Conservation (phyloP, 2,113 vertebrate genomes). For the Nothobranchius kuhntae region DNA sequence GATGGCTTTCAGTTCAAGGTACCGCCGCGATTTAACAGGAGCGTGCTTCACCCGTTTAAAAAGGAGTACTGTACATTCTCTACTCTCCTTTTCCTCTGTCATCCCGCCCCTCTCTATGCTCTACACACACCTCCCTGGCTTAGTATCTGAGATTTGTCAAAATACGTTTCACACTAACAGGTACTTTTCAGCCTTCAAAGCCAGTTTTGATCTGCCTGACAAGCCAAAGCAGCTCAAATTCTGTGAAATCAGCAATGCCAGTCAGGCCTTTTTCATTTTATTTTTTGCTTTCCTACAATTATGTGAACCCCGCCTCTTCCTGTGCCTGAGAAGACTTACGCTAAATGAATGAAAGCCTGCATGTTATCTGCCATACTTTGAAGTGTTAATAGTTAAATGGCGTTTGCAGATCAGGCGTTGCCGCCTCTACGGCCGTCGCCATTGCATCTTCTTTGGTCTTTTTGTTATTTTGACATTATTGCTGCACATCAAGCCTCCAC, state of each 20-base stretch:
- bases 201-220: conserved; percentile 79
- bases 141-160: conserved; percentile 84
- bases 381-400: conserved; percentile 80
- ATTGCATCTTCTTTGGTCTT: conserved; percentile 52
- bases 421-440: conserved; percentile 46
- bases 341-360: conserved; percentile 82
- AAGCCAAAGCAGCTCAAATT: conserved; percentile 80
- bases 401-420: conserved; percentile 73
- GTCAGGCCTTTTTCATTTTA: conserved; percentile 54
- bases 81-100: conserved; percentile 24
- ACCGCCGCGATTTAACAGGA: conserved; percentile 55
- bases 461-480: conserved; percentile 57
- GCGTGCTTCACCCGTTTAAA: conserved; percentile 48
- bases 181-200: conserved; percentile 84
- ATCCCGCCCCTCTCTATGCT: conserved; percentile 38
- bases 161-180: conserved; percentile 84
- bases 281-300: conserved; percentile 30
- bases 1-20: conserved; percentile 79
- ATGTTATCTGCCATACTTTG: conserved; percentile 78
- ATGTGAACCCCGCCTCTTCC: conserved; percentile 77
- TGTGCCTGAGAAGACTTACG: conserved; percentile 76
- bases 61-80: conserved; percentile 27
- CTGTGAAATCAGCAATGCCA: conserved; percentile 83
- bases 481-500: conserved; percentile 36
- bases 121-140: conserved; percentile 49